phyloP scores from a whole-genome alignment of 2,888 invertebrate species.

The Nipponacmea schrenckii region DNA sequence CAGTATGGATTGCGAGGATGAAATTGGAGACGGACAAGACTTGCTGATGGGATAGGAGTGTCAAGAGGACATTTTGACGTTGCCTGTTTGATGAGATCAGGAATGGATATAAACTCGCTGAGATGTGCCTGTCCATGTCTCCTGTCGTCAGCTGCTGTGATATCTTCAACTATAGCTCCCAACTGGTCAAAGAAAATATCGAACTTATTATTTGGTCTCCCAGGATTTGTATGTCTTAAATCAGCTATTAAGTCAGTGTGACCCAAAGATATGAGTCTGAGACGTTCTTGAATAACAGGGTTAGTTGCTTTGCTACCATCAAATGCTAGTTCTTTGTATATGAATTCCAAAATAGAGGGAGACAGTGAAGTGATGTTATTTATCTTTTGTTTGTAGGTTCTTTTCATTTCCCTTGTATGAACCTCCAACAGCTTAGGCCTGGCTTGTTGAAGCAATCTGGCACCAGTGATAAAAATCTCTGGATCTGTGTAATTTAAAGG shows the following conservation, averaged over 20 bases:
- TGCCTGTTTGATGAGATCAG: slow-evolving; percentile 5
- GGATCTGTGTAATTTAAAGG: no score
- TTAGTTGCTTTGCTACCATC: not conserved
- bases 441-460: no score
- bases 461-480: no score
- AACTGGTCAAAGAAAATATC: not conserved
- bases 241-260: not conserved
- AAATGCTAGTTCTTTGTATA: slow-evolving; percentile 6
- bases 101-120: slow-evolving; percentile 4
- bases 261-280: not conserved
- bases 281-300: not conserved
- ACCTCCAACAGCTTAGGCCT: not conserved
- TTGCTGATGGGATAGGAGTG: not conserved
- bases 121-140: slow-evolving; percentile 8
- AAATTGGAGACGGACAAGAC: slow-evolving; percentile 8
- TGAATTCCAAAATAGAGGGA: not conserved
- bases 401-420: not conserved
- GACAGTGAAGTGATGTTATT: not conserved
- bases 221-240: not conserved
- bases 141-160: not conserved
- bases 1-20: slow-evolving; percentile 4
- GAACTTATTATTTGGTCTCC: not conserved
- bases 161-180: not conserved
- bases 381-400: not conserved
- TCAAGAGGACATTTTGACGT: not conserved